Conservation (phyloP, 30 jellyfish, hydroid and myxozoan genomes). For the Pelagia noctiluca region DNA sequence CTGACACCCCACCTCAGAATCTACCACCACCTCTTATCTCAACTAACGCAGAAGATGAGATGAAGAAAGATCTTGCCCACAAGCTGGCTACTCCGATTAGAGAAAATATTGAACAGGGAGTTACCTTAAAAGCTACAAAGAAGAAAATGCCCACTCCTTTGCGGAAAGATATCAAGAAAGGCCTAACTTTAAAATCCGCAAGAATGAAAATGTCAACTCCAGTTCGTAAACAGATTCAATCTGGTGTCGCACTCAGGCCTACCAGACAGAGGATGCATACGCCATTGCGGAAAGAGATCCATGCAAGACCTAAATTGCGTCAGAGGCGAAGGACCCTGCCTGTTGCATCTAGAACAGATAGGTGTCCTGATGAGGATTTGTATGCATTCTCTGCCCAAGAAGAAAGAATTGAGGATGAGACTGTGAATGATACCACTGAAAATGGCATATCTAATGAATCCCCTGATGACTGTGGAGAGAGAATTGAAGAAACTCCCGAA, state of each 20-base stretch:
- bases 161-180: background rate
- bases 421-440: no score
- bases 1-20: conserved; percentile 54
- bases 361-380: no score
- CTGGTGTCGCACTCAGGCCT: background rate
- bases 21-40: conserved; percentile 46
- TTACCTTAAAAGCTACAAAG: background rate
- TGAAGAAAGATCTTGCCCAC: background rate
- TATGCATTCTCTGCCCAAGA: no score
- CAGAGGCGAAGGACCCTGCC: no score
- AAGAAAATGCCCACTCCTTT: conserved; percentile 10
- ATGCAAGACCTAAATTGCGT: conserved; percentile 26
- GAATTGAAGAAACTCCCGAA: no score
- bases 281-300: conserved; percentile 58
- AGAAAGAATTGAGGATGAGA: no score
- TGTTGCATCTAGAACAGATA: no score
- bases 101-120: background rate
- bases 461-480: no score
- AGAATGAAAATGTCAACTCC: conserved; percentile 52
- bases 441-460: no score
- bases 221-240: conserved; percentile 9
- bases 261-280: conserved; percentile 13
- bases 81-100: background rate
- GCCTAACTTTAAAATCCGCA: background rate
- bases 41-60: background rate